Evolutionary conservation across 2,888 invertebrate species (phyloP).

Genomic region (Cantharis rustica): DNA sequence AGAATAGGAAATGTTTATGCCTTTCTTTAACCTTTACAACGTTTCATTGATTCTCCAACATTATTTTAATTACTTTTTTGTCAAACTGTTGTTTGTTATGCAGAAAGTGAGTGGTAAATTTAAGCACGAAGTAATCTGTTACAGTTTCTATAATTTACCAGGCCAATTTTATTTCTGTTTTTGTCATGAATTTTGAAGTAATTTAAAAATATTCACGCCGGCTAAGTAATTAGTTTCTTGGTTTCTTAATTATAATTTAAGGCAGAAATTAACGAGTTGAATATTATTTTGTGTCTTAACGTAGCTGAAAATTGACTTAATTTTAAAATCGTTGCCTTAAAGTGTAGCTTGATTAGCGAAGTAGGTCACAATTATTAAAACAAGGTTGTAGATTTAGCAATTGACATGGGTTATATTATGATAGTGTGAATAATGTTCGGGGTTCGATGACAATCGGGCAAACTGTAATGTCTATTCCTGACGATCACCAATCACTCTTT

Average conservation of each 20-base stretch:
- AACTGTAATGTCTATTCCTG: slow-evolving; percentile 26
- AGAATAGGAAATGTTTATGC: not conserved
- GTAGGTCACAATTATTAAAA: not conserved
- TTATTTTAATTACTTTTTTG: not conserved
- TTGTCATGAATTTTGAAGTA: slow-evolving; percentile 9
- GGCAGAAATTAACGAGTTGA: slow-evolving; percentile 20
- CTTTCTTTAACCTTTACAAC: not conserved
- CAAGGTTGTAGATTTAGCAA: slow-evolving; percentile 13
- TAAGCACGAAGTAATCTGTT: not conserved
- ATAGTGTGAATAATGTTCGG: slow-evolving; percentile 35
- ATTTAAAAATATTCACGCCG: slow-evolving; percentile 23
- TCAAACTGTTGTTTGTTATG: not conserved
- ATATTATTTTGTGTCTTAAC: slow-evolving; percentile 25
- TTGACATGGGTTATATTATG: slow-evolving; percentile 30
- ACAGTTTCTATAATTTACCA: not conserved
- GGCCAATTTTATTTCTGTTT: slow-evolving; percentile 6
- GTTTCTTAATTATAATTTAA: slow-evolving; percentile 29
- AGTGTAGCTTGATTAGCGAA: not conserved
- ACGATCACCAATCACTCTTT: slow-evolving; percentile 27
- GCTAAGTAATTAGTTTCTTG: slow-evolving; percentile 25
- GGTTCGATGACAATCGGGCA: slow-evolving; percentile 32
- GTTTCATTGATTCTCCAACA: not conserved
- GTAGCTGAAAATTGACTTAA: not conserved
- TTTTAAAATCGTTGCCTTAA: not conserved
- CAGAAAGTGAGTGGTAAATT: not conserved